Evolutionary conservation across 2,113 vertebrate species (phyloP).

Genomic region (Athene cunicularia): DNA sequence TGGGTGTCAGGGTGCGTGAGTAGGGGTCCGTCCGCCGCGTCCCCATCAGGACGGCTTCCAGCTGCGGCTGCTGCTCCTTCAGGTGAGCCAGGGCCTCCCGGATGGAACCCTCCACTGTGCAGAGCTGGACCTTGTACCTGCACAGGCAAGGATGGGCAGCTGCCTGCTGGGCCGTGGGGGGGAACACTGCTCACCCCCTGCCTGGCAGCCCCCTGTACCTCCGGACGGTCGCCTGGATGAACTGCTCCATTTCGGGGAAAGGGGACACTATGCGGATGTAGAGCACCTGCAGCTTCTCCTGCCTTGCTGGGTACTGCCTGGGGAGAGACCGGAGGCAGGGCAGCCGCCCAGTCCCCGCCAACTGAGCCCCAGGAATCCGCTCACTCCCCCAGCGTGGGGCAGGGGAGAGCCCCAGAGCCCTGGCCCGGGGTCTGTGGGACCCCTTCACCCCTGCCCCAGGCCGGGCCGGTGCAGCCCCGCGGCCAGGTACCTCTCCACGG

Average conservation of each 20-base stretch:
- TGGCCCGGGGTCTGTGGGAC: accelerated
- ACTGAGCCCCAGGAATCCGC: not conserved
- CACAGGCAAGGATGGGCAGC: not conserved
- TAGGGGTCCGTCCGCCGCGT: slow-evolving; percentile 92
- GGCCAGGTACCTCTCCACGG: slow-evolving; percentile 80
- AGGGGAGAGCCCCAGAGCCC: not conserved
- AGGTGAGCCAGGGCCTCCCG: slow-evolving; percentile 83
- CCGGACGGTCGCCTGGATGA: slow-evolving; percentile 90
- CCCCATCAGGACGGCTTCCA: slow-evolving; percentile 92
- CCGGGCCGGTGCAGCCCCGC: accelerated
- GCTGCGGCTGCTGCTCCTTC: slow-evolving; percentile 78
- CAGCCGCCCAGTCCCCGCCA: accelerated
- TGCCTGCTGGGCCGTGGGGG: not conserved
- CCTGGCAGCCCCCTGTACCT: slow-evolving; percentile 68
- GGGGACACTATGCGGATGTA: slow-evolving; percentile 87
- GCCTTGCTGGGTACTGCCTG: slow-evolving; percentile 78
- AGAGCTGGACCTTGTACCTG: slow-evolving; percentile 85
- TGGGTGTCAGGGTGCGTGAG: slow-evolving; percentile 80
- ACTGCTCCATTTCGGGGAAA: slow-evolving; percentile 94
- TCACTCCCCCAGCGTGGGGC: not conserved
- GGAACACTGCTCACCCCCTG: accelerated
- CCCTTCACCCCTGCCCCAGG: not conserved
- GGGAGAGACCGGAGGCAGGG: not conserved
- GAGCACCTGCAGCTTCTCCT: slow-evolving; percentile 85
- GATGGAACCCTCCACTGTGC: slow-evolving; percentile 87